These are phyloP conservation scores for Eulemur macaco DNA, from an alignment of 2,113 vertebrate species.

Conservation along the genomic window DNA sequence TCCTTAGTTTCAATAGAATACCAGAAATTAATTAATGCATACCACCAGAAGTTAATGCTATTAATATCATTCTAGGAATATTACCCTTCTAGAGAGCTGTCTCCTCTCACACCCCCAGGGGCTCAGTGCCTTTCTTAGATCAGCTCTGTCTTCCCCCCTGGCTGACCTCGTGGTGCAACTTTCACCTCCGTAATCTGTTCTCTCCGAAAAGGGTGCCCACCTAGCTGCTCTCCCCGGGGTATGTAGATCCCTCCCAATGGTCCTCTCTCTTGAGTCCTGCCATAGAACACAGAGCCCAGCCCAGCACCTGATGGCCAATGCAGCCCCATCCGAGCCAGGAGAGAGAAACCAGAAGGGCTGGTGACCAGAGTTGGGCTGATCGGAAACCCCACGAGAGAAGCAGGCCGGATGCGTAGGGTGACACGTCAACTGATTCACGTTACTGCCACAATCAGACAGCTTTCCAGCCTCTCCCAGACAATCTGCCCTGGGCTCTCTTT, in stretches of 20 bases:
- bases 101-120: background rate
- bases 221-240: background rate
- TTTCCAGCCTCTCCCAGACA: background rate
- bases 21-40: background rate
- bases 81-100: background rate
- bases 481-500: background rate
- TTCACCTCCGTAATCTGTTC: background rate
- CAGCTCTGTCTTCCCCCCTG: background rate
- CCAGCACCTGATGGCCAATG: background rate
- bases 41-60: background rate
- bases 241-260: background rate
- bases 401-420: background rate
- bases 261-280: background rate
- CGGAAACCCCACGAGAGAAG: background rate
- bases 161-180: background rate
- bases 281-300: background rate
- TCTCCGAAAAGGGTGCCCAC: background rate
- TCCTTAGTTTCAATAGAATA: background rate
- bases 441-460: background rate
- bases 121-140: background rate
- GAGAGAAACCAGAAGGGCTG: background rate
- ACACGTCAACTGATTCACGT: background rate
- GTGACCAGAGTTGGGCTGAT: background rate
- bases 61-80: background rate
- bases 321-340: background rate